Conservation (phyloP, 2,797 vertebrate species). For the Bradypodion pumilum region DNA sequence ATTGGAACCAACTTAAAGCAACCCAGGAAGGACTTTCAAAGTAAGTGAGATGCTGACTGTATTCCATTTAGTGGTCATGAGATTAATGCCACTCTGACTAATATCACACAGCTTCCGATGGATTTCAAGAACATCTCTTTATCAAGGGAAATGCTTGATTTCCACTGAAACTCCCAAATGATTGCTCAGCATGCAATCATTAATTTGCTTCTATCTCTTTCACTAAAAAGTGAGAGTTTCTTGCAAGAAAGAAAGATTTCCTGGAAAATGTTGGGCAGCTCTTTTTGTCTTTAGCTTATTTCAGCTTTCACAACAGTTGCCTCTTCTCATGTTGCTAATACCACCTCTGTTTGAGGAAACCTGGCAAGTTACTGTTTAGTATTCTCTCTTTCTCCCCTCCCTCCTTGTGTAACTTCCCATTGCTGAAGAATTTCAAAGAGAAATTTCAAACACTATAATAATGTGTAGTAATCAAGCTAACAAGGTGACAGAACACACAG, state of each 20-base stretch:
- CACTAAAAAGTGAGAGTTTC: background rate
- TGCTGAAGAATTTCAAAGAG: too few relatives aligned
- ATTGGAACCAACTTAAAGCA: too few relatives aligned
- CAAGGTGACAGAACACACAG: too few relatives aligned
- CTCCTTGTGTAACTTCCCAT: too few relatives aligned
- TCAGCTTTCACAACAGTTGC: too few relatives aligned
- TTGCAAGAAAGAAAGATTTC: background rate
- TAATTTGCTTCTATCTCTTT: background rate
- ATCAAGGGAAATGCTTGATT: background rate
- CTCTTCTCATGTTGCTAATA: too few relatives aligned
- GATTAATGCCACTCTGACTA: background rate
- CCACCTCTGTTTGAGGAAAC: too few relatives aligned
- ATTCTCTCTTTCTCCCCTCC: too few relatives aligned
- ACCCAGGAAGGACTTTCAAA: too few relatives aligned
- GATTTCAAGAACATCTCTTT: background rate
- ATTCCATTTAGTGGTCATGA: background rate
- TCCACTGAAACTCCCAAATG: background rate
- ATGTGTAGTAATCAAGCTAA: too few relatives aligned
- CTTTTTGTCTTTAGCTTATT: background rate
- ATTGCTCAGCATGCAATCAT: background rate
- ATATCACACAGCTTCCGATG: background rate
- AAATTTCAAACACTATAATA: too few relatives aligned
- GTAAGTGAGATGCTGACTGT: background rate
- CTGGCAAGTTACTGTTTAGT: too few relatives aligned
- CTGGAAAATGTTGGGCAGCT: background rate